These are phyloP conservation scores for Plutella xylostella DNA, from an alignment of 2,888 invertebrate species.

Conservation along the genomic window DNA sequence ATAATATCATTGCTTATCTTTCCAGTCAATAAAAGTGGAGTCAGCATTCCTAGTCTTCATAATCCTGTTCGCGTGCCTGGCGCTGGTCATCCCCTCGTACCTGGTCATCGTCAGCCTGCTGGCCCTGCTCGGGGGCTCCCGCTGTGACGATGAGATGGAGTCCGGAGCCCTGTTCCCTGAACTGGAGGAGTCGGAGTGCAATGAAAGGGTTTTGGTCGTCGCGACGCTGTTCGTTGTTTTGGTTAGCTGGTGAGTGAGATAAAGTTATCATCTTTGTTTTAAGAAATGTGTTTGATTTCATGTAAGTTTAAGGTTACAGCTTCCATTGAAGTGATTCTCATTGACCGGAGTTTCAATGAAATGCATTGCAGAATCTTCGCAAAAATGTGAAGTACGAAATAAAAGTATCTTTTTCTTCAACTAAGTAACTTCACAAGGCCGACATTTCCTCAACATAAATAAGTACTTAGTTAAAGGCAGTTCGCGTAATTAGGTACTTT, in stretches of 20 bases:
- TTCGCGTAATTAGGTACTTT: too few species aligned
- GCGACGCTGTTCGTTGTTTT: constrained; percentile 48
- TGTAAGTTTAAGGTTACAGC: too few species aligned
- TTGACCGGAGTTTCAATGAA: too few species aligned
- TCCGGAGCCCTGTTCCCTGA: constrained; percentile 52
- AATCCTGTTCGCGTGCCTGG: constrained; percentile 72
- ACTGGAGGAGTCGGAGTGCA: constrained; percentile 43
- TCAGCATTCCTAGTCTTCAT: constrained; percentile 75
- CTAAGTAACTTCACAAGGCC: too few species aligned
- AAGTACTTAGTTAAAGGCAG: too few species aligned
- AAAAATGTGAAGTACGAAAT: too few species aligned
- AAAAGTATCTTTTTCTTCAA: too few species aligned
- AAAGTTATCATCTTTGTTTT: too few species aligned
- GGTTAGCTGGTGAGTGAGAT: constrained; percentile 56
- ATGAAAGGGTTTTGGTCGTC: constrained; percentile 44
- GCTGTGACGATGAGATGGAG: constrained; percentile 47
- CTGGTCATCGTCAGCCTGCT: constrained; percentile 64
- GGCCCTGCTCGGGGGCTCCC: constrained; percentile 52
- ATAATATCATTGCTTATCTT: constrained; percentile 22
- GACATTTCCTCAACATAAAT: too few species aligned
- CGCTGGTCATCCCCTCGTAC: constrained; percentile 73
- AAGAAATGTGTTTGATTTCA: too few species aligned
- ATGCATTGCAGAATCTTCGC: too few species aligned
- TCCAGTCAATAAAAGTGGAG: constrained; percentile 78
- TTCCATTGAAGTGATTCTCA: too few species aligned